These are phyloP conservation scores for Dascillus cervinus DNA, from an alignment of 2,888 invertebrate genomes.

Conservation along the genomic window DNA sequence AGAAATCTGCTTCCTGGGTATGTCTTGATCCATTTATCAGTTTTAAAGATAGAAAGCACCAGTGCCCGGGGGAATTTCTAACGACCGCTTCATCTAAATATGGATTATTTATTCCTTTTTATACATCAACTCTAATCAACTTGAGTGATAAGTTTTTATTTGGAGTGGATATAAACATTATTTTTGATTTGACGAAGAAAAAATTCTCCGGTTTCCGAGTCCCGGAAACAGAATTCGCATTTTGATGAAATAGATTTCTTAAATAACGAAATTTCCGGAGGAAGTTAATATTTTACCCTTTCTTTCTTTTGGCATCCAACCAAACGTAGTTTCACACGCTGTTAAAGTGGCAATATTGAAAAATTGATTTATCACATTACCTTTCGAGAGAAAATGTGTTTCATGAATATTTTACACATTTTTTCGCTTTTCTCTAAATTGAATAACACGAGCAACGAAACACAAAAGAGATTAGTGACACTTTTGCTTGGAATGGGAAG, in stretches of 20 bases:
- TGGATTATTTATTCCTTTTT: constrained; percentile 40
- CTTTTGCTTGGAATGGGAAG: constrained; percentile 21
- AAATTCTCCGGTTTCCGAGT: too few species aligned
- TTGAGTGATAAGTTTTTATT: constrained; percentile 38
- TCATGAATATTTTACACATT: constrained; percentile 25
- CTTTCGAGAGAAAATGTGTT: constrained; percentile 16
- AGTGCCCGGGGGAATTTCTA: constrained; percentile 31
- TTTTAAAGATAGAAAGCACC: constrained; percentile 23
- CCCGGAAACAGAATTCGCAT: too few species aligned
- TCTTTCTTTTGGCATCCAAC: constrained; percentile 5
- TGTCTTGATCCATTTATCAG: too few species aligned
- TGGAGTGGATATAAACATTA: constrained; percentile 36
- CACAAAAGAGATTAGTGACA: constrained; percentile 25
- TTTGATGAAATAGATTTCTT: too few species aligned
- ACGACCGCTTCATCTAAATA: constrained; percentile 40
- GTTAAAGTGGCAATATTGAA: constrained; percentile 18
- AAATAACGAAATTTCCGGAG: too few species aligned
- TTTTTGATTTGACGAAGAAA: constrained; percentile 38
- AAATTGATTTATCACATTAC: constrained; percentile 26
- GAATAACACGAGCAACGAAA: constrained; percentile 16
- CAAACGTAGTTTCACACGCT: constrained; percentile 12
- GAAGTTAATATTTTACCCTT: constrained; percentile 8
- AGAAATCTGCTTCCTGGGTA: too few species aligned
- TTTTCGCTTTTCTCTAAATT: too few species aligned
- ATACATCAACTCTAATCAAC: constrained; percentile 39